Conservation (phyloP, 1,140 invertebrate species). For the Holotrichia oblita region DNA sequence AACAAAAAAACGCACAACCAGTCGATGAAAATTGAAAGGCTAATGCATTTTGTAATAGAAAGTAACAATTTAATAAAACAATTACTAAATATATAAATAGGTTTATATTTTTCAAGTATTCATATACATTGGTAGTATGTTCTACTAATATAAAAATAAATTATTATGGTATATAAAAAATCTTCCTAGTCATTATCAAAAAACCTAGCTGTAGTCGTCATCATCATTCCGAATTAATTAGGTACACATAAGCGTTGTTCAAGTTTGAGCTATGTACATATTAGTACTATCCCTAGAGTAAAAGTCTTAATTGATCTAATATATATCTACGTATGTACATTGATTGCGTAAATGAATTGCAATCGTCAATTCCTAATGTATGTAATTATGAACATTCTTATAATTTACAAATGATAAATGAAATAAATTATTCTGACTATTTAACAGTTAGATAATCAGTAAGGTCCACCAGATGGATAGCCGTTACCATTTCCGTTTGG, state of each 20-base stretch:
- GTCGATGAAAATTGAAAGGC: too few species aligned
- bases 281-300: background rate
- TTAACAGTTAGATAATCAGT: background rate
- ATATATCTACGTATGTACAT: background rate
- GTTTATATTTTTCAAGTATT: too few species aligned
- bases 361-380: background rate
- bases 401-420: background rate
- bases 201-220: background rate
- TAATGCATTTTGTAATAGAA: too few species aligned
- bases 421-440: constrained; percentile 2
- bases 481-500: constrained; percentile 46
- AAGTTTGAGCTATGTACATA: background rate
- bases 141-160: too few species aligned
- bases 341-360: background rate
- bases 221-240: background rate
- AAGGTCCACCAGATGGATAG: constrained; percentile 45
- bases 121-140: too few species aligned
- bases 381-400: background rate
- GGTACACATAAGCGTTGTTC: background rate
- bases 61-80: too few species aligned
- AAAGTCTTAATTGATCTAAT: background rate
- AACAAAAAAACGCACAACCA: too few species aligned
- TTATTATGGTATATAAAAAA: too few species aligned
- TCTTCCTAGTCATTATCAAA: background rate
- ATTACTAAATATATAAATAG: too few species aligned